phyloP scores from a whole-genome alignment of 2,113 vertebrate genomes.

The Lampris incognitus region DNA sequence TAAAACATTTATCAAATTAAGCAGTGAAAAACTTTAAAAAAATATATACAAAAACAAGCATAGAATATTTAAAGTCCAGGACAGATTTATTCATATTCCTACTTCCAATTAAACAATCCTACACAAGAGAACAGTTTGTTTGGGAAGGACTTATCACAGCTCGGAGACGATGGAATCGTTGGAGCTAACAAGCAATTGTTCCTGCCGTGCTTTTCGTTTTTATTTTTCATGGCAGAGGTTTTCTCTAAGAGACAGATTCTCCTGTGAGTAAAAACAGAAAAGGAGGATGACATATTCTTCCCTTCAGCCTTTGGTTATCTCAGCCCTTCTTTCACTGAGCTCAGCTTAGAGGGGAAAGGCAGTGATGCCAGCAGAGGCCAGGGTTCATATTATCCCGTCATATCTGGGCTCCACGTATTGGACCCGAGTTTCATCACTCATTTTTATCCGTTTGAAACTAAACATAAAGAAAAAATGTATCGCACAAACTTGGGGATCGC shows the following conservation, averaged over 20 bases:
- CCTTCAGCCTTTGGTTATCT: slow-evolving; percentile 45
- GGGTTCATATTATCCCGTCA: slow-evolving; percentile 39
- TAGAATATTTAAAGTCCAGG: slow-evolving; percentile 46
- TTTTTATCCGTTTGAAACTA: neutral
- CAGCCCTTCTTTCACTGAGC: slow-evolving; percentile 20
- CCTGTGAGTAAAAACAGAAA: slow-evolving; percentile 18
- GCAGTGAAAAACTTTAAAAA: slow-evolving; percentile 29
- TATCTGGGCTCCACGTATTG: slow-evolving; percentile 21
- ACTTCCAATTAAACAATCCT: slow-evolving; percentile 50
- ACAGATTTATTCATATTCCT: slow-evolving; percentile 50
- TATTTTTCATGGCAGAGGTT: slow-evolving; percentile 35
- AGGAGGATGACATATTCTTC: slow-evolving; percentile 43
- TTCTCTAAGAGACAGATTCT: slow-evolving; percentile 29
- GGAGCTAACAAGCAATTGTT: slow-evolving; percentile 33
- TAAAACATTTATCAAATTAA: slow-evolving; percentile 63
- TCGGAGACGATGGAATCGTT: slow-evolving; percentile 33
- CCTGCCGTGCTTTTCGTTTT: slow-evolving; percentile 33
- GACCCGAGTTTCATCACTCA: slow-evolving; percentile 9
- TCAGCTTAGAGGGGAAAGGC: slow-evolving; percentile 31
- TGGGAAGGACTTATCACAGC: slow-evolving; percentile 43
- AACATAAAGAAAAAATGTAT: slow-evolving; percentile 4
- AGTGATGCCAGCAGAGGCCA: slow-evolving; percentile 23
- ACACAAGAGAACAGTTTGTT: slow-evolving; percentile 41
- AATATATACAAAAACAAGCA: slow-evolving; percentile 39
- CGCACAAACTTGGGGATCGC: slow-evolving; percentile 21